phyloP scores from a whole-genome alignment of 2,888 invertebrate species.

The Oeneis ivallda region DNA sequence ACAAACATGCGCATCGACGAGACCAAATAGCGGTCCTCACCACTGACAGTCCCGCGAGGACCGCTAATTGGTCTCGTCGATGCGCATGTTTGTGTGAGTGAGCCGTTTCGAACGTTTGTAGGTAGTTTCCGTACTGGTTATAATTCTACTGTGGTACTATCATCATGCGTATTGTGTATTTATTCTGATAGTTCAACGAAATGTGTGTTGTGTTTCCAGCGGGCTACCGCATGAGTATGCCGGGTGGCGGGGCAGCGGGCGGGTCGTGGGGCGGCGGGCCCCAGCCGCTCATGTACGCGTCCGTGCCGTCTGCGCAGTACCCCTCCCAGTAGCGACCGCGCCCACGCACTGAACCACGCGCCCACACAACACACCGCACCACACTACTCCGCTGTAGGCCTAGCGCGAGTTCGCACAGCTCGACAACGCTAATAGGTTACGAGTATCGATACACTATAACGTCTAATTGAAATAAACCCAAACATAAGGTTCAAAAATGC shows the following conservation, averaged over 20 bases:
- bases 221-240: conserved; percentile 85
- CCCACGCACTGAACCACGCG: conserved; percentile 35
- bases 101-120: no score
- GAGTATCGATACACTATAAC: background rate
- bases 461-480: background rate
- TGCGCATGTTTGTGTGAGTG: no score
- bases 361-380: conserved; percentile 1
- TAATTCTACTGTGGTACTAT: no score
- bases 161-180: no score
- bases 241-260: conserved; percentile 71
- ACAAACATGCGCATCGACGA: no score
- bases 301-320: conserved; percentile 92
- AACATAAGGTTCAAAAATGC: no score
- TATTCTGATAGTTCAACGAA: background rate
- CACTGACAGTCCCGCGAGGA: no score
- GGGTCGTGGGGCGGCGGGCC: conserved; percentile 81
- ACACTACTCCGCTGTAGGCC: background rate
- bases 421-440: background rate
- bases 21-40: no score
- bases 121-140: no score
- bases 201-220: conserved; percentile 54
- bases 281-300: conserved; percentile 86
- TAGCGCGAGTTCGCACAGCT: background rate
- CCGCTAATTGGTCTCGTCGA: no score
- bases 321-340: conserved; percentile 87